Evolutionary conservation across 37 sponge, comb jelly and placozoan genomes (phyloP).

Genomic region (Geodia barretti): DNA sequence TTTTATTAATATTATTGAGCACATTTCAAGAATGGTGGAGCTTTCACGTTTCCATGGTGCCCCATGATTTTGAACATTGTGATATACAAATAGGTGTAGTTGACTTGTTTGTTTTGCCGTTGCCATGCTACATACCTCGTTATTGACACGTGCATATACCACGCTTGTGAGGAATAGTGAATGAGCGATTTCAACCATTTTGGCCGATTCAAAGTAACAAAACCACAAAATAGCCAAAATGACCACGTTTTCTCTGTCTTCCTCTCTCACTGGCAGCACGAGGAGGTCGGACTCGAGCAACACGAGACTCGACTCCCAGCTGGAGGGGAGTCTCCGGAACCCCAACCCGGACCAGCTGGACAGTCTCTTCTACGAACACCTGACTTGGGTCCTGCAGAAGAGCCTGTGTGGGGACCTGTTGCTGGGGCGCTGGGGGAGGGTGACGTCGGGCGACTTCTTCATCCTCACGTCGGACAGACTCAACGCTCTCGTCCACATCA

Average conservation of each 20-base stretch:
- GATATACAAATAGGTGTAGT: too few relatives aligned
- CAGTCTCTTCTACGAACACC: slow-evolving; percentile 97
- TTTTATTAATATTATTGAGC: too few relatives aligned
- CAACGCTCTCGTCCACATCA: slow-evolving; percentile 95
- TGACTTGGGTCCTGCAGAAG: slow-evolving; percentile 91
- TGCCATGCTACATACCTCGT: too few relatives aligned
- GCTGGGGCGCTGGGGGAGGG: slow-evolving; percentile 95
- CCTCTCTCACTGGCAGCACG: slow-evolving; percentile 50
- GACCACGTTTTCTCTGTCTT: background rate
- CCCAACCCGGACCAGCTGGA: slow-evolving; percentile 84
- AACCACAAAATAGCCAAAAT: too few relatives aligned
- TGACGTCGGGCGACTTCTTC: slow-evolving; percentile 92
- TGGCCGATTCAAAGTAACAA: too few relatives aligned
- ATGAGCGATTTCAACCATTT: too few relatives aligned
- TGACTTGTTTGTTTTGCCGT: too few relatives aligned
- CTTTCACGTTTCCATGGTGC: too few relatives aligned
- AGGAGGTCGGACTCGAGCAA: slow-evolving; percentile 80
- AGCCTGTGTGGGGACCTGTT: slow-evolving; percentile 87
- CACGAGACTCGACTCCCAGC: slow-evolving; percentile 75
- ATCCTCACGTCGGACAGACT: slow-evolving; percentile 88
- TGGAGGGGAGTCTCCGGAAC: slow-evolving; percentile 74
- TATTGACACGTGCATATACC: too few relatives aligned
- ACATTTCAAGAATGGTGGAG: too few relatives aligned
- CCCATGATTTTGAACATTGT: too few relatives aligned
- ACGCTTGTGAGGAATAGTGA: too few relatives aligned